Evolutionary conservation across 2,888 invertebrate genomes (phyloP), one percentile per base, ranked within the genome.

Genomic region (Clitarchus hookeri): DNA sequence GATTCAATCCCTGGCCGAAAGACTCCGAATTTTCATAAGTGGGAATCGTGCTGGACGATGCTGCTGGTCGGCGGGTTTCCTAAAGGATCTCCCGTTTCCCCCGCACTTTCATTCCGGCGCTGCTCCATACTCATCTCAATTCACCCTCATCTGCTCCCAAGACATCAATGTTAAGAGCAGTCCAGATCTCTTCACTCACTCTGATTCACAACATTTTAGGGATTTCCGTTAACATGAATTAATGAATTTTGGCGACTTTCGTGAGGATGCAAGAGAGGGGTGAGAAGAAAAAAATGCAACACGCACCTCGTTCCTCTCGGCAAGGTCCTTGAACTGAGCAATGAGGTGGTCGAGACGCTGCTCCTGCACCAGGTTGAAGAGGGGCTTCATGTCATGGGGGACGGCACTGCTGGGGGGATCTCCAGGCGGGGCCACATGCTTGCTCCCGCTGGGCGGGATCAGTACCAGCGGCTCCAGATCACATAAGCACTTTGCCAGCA

Each of bases 311-410:
- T 84, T 65, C 27, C n/a, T 23, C 26, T 92, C 89, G 16, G 93
- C 91, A 0, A 93, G 92, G 19, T 92, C 91, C 54, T 91, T 89
- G 0, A 94, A 91, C 83, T 91, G 91, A 0, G 90, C 90, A 0
- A 94, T 91, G 12, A 94, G 92, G 9, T 89, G 84, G 89, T 94
- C 93, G 0, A 94, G 90, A 1, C 93, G 92, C 27, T 91, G 91
- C 88, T 94, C 93, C 90, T 94, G 94, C 12, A 91, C 91, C 0
- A 93, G 91, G 3, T 91, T 90, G 87, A 92, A 90, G 6, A 91
- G 88, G 36, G 92, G 90, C 92, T 12, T 92, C 92, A 87, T 85
- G 1, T 92, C 93, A 92, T 93, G 88, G 0, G 83, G 86, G 84
- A 84, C 27, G 65, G 86, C 83, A n/a, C 54, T 84, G 53, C 85